phyloP scores from a whole-genome alignment of 2,113 vertebrate genomes.

The Podiceps cristatus region DNA sequence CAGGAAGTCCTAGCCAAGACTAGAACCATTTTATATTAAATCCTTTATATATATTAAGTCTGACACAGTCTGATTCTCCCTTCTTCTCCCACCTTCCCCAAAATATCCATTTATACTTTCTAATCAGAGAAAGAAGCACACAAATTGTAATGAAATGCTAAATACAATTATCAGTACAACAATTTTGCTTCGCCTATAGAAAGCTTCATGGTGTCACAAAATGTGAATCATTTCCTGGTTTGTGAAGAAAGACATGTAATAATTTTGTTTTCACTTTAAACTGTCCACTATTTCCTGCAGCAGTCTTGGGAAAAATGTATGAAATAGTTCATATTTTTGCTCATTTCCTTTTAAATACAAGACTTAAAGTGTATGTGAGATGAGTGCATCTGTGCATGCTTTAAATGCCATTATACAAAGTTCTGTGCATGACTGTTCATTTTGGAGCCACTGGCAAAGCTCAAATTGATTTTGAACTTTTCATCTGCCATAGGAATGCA shows the following conservation, averaged over 20 bases:
- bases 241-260: not conserved
- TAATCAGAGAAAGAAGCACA: not conserved
- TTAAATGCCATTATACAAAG: not conserved
- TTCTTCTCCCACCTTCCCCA: not conserved
- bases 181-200: not conserved
- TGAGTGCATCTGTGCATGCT: not conserved
- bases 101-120: not conserved
- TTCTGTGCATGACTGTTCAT: not conserved
- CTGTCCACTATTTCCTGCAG: not conserved
- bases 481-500: not conserved
- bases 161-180: not conserved
- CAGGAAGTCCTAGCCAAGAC: not conserved
- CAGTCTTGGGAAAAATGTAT: not conserved
- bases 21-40: not conserved
- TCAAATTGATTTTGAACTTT: constrained; percentile 13
- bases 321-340: not conserved
- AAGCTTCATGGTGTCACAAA: not conserved
- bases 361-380: not conserved
- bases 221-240: not conserved
- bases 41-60: not conserved
- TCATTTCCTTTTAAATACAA: constrained; percentile 8
- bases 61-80: not conserved
- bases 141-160: constrained; percentile 10
- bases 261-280: not conserved
- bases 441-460: constrained; percentile 6